Percentiles rank a stretch among this genome's conserved stretches.
Conservation (phyloP, 1,140 invertebrate genomes). For the Parapsyche elsis region DNA sequence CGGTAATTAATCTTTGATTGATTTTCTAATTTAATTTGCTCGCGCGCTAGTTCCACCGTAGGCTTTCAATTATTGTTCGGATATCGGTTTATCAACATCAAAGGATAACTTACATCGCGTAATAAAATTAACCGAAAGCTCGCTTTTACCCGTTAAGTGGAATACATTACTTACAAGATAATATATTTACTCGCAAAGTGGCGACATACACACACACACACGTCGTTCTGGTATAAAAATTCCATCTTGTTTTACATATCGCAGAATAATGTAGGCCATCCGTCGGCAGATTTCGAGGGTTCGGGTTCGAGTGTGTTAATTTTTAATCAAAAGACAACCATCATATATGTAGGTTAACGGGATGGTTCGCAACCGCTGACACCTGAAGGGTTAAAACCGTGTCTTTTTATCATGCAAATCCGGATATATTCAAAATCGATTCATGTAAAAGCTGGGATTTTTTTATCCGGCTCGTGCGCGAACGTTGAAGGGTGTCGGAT, state of each 20-base stretch:
- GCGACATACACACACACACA: not conserved
- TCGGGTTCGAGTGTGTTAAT: slow-evolving; percentile 34
- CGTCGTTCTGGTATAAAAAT: not conserved
- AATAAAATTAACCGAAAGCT: slow-evolving; percentile 33
- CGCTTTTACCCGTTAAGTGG: slow-evolving; percentile 1
- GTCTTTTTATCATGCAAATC: slow-evolving; percentile 32
- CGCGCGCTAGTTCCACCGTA: not conserved
- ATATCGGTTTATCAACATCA: slow-evolving; percentile 34
- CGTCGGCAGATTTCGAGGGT: not conserved
- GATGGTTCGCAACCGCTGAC: not conserved
- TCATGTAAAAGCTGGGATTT: not conserved
- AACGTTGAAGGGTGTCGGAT: not conserved
- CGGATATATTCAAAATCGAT: not conserved
- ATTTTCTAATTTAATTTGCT: slow-evolving; percentile 43
- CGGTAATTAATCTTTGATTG: slow-evolving; percentile 43
- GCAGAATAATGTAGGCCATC: not conserved
- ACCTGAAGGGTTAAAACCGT: slow-evolving; percentile 31
- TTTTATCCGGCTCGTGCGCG: not conserved
- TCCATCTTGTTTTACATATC: not conserved
- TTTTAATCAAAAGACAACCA: slow-evolving; percentile 52
- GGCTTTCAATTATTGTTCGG: slow-evolving; percentile 25
- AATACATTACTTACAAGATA: slow-evolving; percentile 23
- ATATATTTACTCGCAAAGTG: not conserved
- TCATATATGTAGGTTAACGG: slow-evolving; percentile 34
- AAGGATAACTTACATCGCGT: slow-evolving; percentile 34